Base-by-base conservation (phyloP, 2,113 vertebrate genomes). In the Martes martes region DNA sequence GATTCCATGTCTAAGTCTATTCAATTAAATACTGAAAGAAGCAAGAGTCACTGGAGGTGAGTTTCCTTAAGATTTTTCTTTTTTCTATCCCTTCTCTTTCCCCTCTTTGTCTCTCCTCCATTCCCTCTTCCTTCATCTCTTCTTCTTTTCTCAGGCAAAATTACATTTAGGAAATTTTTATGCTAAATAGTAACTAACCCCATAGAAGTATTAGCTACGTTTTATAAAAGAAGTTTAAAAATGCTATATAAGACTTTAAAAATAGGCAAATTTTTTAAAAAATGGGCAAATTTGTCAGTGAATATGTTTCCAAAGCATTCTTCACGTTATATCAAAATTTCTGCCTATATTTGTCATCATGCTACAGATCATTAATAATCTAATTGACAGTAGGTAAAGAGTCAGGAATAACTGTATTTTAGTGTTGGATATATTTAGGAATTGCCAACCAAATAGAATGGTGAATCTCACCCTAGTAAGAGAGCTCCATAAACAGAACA, bases 41-140 rank as follows among this genome's bases (percentile, higher is more conserved):
- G n/a, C 84, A 89, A 97, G 31, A 96, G 96, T 98, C 87, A 74
- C 86, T 98, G 94, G 98, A 98, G 98, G 99, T 99, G 63, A 97
- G 98, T 98, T 36, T 63, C 26, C 39, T 95, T 97, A 95, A 85
- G 73, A 88, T 97, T 94, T 94, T 13, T 97, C 4, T 71, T 95
- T 86, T 33, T 61, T 96, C 71, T 91, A 7, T 36, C 94, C 15
- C 59, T 90, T 94, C 4, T 85, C 21, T 3, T 15, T 52, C 55
- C n/a, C 52, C 52, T 50, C 33, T 86, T 26, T 8, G 74, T 26
- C 14, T 94, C 28, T 71, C 13, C 31, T 59, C 24, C 7, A 1
- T 47, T 94, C 26, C n/a, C 6, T 45, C n/a, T 21, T 86, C 15
- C 42, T 73, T 42, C 67, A 26, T 90, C 19, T 82, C 4, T 61